These are phyloP conservation scores for Todiramphus saurophagus DNA, from an alignment of 2,113 vertebrate genomes.

Conservation along the genomic window DNA sequence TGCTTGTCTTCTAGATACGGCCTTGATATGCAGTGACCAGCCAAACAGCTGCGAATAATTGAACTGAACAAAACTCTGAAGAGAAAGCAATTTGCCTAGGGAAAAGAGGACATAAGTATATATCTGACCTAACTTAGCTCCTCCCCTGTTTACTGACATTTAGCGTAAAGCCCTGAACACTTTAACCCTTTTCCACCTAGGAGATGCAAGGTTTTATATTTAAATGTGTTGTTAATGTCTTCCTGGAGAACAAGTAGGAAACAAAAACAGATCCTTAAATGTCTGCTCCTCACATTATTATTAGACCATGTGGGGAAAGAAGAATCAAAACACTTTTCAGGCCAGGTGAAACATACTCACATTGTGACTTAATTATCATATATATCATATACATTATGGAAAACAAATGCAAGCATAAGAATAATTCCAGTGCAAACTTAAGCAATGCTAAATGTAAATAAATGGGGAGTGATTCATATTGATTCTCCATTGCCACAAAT, in stretches of 20 bases:
- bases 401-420: neutral
- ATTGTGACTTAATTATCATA: neutral
- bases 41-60: neutral
- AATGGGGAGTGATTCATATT: neutral
- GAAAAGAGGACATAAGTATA: neutral
- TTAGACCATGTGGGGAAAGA: neutral
- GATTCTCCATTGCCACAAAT: neutral
- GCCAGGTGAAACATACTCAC: neutral
- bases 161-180: neutral
- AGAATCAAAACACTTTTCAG: neutral
- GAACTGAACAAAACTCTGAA: neutral
- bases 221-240: neutral
- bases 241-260: neutral
- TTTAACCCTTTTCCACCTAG: neutral
- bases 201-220: neutral
- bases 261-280: neutral
- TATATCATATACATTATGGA: neutral
- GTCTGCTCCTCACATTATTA: neutral
- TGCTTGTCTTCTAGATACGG: neutral
- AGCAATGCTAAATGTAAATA: neutral
- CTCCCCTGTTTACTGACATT: neutral
- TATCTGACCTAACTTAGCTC: neutral
- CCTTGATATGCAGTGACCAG: neutral
- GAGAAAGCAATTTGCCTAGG: neutral
- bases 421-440: neutral